phyloP scores from a whole-genome alignment of 2,113 vertebrate species.

The Oryzias melastigma region DNA sequence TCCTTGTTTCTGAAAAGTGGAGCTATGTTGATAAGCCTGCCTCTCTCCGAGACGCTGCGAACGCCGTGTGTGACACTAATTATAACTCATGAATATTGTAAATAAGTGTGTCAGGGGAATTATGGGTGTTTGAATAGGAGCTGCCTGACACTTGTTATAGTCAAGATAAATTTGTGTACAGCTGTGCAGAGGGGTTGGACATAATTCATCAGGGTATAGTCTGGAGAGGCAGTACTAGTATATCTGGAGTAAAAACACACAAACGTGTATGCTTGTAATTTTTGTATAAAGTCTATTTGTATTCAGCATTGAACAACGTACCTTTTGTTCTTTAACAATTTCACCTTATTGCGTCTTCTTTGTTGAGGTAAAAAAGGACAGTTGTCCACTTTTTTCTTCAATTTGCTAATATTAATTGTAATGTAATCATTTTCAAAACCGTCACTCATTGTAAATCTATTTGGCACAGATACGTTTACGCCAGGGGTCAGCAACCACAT shows the following conservation, averaged over 20 bases:
- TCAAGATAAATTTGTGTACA: constrained; percentile 21
- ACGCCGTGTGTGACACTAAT: constrained; percentile 67
- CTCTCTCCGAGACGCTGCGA: constrained; percentile 50
- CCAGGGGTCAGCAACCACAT: no score
- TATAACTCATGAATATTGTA: constrained; percentile 66
- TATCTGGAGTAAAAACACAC: neutral
- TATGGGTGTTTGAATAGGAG: constrained; percentile 47
- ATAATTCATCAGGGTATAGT: neutral
- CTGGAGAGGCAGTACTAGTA: neutral
- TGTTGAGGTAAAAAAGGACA: neutral
- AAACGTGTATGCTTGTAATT: neutral
- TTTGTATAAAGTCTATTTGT: neutral
- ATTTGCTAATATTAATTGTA: neutral
- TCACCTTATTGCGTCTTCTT: neutral
- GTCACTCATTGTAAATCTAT: no score
- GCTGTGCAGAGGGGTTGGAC: neutral
- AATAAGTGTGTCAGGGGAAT: constrained; percentile 48
- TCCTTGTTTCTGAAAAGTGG: constrained; percentile 39
- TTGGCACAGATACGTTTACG: no score
- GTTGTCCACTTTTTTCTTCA: no score
- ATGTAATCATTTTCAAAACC: neutral
- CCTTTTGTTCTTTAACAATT: neutral
- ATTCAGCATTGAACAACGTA: neutral
- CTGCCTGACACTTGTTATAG: constrained; percentile 46
- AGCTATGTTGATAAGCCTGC: constrained; percentile 54